phyloP scores from a whole-genome alignment of 2,888 invertebrate species.

The Hydraecia micacea region DNA sequence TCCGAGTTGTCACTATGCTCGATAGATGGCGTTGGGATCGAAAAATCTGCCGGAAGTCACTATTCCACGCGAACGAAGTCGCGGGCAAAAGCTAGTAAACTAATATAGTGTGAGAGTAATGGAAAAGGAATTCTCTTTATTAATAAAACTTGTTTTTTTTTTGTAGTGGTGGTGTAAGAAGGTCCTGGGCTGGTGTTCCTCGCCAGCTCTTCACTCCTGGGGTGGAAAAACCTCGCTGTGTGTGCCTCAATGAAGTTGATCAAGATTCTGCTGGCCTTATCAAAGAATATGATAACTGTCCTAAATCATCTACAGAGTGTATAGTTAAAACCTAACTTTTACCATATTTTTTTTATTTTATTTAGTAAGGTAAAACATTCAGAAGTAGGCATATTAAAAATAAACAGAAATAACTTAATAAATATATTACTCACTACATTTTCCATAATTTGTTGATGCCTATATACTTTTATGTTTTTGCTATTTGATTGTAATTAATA shows the following conservation, averaged over 20 bases:
- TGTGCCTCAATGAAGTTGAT: slow-evolving; percentile 92
- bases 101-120: neutral
- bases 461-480: neutral
- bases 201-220: slow-evolving; percentile 94
- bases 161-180: slow-evolving; percentile 95
- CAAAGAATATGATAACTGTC: slow-evolving; percentile 92
- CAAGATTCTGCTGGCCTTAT: slow-evolving; percentile 87
- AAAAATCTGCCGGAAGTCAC: no score
- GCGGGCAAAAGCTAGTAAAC: no score
- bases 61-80: no score
- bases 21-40: no score
- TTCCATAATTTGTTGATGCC: neutral
- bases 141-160: slow-evolving; percentile 64
- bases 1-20: no score
- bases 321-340: slow-evolving; percentile 61
- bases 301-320: slow-evolving; percentile 89
- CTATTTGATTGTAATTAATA: neutral
- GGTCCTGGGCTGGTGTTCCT: slow-evolving; percentile 97
- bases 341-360: neutral
- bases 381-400: neutral
- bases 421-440: neutral
- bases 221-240: slow-evolving; percentile 93
- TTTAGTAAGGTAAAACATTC: neutral
- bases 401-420: neutral
- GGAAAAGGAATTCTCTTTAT: neutral